Percentiles rank a stretch among this genome's conserved stretches.
phyloP scores from a whole-genome alignment of 2,797 vertebrate species.

The Crypturellus tataupa region DNA sequence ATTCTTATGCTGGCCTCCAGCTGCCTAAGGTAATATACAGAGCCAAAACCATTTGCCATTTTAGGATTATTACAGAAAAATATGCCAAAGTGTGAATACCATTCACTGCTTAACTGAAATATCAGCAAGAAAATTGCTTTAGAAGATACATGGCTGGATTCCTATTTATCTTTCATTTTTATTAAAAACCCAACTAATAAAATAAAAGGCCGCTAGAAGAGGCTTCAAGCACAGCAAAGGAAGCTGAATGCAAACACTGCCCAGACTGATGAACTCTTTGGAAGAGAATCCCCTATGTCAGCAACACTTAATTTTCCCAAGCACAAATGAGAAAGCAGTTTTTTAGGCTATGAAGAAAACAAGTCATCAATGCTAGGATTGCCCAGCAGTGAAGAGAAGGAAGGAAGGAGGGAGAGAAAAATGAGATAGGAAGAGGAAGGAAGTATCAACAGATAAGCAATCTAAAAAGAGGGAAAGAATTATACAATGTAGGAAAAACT shows the following conservation, averaged over 20 bases:
- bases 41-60: background rate
- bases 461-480: background rate
- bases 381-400: background rate
- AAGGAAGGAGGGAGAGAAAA: background rate
- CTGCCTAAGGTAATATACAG: background rate
- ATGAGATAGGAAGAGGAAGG: background rate
- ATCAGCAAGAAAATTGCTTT: constrained; percentile 31
- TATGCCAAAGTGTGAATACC: background rate
- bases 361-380: background rate
- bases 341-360: background rate
- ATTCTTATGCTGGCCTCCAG: background rate
- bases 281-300: constrained; percentile 37
- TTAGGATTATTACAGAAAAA: background rate
- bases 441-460: background rate
- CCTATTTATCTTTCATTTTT: constrained; percentile 64
- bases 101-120: background rate
- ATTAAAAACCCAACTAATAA: constrained; percentile 53
- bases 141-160: constrained; percentile 28
- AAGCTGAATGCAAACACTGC: background rate
- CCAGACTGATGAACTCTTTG: constrained; percentile 4
- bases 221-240: background rate
- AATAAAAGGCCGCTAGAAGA: constrained; percentile 27
- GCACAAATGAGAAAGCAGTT: constrained; percentile 22
- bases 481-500: background rate
- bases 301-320: constrained; percentile 3